Evolutionary conservation across 2,113 vertebrate genomes (phyloP).

Genomic region (Tauraco erythrolophus): DNA sequence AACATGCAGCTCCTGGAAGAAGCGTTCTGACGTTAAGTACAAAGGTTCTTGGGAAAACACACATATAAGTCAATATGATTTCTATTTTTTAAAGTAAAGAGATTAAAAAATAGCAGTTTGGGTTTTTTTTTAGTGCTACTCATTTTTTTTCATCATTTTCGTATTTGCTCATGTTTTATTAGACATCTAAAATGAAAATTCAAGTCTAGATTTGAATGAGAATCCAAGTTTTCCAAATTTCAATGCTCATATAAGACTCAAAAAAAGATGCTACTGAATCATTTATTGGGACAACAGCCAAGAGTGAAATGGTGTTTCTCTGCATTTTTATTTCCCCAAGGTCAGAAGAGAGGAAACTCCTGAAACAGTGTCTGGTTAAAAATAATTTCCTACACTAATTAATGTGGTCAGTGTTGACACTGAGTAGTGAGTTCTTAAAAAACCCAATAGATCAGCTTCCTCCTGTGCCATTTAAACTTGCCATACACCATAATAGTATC

Average conservation of each 20-base stretch:
- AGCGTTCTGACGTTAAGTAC: neutral
- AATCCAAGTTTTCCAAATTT: neutral
- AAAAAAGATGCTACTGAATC: neutral
- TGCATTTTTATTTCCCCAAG: neutral
- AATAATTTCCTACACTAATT: neutral
- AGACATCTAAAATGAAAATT: neutral
- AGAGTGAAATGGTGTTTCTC: neutral
- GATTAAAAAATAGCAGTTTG: neutral
- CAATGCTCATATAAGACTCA: neutral
- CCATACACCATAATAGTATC: neutral
- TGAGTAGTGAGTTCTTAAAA: neutral
- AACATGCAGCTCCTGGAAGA: neutral
- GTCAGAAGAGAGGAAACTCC: neutral
- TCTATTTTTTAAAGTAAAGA: neutral
- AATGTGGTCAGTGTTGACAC: neutral
- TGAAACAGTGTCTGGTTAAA: neutral
- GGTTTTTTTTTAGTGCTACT: neutral
- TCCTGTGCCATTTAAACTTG: neutral
- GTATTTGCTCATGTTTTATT: neutral
- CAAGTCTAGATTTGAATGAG: neutral
- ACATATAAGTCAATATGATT: neutral
- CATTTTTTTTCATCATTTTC: accelerated
- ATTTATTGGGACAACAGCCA: neutral
- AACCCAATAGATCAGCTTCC: neutral
- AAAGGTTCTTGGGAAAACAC: neutral